phyloP scores from a whole-genome alignment of 2,113 vertebrate species.

The Panthera leo region DNA sequence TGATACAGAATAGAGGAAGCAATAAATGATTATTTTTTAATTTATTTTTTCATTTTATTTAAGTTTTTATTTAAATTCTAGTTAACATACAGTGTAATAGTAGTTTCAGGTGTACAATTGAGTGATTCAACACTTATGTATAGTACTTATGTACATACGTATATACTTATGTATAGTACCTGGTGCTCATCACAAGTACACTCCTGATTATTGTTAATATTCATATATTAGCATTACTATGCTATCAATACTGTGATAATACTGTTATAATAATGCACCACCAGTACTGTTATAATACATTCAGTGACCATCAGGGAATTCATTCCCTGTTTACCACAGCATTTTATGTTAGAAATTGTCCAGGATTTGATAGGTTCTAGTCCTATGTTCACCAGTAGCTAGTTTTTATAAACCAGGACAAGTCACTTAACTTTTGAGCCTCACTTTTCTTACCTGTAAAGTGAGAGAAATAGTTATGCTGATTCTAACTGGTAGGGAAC shows the following conservation, averaged over 20 bases:
- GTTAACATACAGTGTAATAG: background rate
- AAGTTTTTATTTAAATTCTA: background rate
- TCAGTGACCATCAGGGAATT: background rate
- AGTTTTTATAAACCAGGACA: background rate
- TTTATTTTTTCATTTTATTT: background rate
- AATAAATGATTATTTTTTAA: background rate
- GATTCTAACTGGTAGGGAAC: background rate
- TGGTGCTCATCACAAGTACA: background rate
- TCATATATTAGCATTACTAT: background rate
- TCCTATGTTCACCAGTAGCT: background rate
- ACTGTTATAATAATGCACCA: background rate
- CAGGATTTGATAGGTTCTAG: background rate
- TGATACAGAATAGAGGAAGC: background rate
- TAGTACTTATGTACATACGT: too few relatives aligned
- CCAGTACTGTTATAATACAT: background rate
- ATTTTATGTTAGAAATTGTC: conserved; percentile 8
- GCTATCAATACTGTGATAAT: background rate
- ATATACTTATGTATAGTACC: background rate
- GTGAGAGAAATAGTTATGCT: background rate
- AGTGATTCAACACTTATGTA: background rate
- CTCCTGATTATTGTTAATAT: background rate
- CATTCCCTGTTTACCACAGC: background rate
- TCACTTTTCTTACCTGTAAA: conserved; percentile 15
- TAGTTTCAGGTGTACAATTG: background rate
- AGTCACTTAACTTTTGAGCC: background rate